Percentiles rank a stretch among this genome's conserved stretches.
Evolutionary conservation across 1,140 invertebrate species (phyloP).

Genomic region (Campoletis sonorensis): DNA sequence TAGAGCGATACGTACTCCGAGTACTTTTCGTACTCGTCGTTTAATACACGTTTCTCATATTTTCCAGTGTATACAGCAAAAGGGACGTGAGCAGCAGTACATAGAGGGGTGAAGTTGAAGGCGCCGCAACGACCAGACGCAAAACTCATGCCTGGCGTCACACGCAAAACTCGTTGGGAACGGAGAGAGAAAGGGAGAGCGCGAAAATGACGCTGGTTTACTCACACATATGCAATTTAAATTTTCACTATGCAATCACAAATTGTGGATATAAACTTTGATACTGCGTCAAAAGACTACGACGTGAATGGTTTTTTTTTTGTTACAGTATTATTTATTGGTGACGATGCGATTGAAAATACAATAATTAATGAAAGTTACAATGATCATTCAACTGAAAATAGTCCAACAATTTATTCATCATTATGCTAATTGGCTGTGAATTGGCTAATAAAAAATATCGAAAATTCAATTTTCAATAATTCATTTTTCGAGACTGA

Average conservation of each 20-base stretch:
- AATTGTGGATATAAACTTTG: neutral
- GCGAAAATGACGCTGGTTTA: neutral
- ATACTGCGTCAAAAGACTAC: neutral
- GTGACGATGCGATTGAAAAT: too few relatives aligned
- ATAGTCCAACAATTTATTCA: too few relatives aligned
- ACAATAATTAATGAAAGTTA: too few relatives aligned
- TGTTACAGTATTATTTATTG: too few relatives aligned
- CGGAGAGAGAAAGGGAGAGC: neutral
- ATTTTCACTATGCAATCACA: neutral
- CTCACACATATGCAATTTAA: conserved; percentile 3
- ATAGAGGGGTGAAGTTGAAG: conserved; percentile 46
- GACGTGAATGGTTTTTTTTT: neutral
- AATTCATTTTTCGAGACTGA: too few relatives aligned
- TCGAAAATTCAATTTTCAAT: too few relatives aligned
- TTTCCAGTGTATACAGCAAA: neutral
- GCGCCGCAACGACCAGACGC: conserved; percentile 62
- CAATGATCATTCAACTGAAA: too few relatives aligned
- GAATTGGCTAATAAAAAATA: too few relatives aligned
- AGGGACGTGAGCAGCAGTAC: conserved; percentile 10
- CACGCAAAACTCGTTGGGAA: conserved; percentile 51
- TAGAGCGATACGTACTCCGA: conserved; percentile 13
- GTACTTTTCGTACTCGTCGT: neutral
- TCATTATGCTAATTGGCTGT: too few relatives aligned
- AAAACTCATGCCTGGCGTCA: conserved; percentile 55
- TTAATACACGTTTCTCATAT: conserved; percentile 25